Conservation (phyloP, 1,140 invertebrate genomes). For the Tetranychus urticae region DNA sequence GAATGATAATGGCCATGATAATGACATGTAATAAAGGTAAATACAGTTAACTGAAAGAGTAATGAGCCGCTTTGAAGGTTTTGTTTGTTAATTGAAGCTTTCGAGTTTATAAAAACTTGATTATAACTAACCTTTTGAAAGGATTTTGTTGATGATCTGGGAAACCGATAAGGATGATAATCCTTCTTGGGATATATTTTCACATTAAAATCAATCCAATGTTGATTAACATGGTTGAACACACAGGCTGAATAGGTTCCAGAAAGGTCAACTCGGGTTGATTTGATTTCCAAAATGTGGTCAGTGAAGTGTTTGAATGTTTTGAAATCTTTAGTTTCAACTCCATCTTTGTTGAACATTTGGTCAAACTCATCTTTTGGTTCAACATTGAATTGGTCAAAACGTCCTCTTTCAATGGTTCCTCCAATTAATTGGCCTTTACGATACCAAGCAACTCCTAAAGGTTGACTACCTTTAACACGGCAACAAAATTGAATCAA, state of each 20-base stretch:
- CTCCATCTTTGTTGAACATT: too few relatives aligned
- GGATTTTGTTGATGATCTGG: too few relatives aligned
- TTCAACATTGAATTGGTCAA: background rate
- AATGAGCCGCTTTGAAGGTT: too few relatives aligned
- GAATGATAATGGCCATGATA: too few relatives aligned
- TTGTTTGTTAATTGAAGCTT: too few relatives aligned
- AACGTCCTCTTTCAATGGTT: background rate
- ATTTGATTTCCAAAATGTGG: constrained; percentile 10
- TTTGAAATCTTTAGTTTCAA: background rate
- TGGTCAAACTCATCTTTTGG: too few relatives aligned
- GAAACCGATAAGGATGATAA: too few relatives aligned
- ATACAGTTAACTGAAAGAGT: too few relatives aligned
- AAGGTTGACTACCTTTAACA: constrained; percentile 2
- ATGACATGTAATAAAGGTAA: too few relatives aligned
- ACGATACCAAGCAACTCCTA: constrained; percentile 7
- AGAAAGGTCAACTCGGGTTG: constrained; percentile 6
- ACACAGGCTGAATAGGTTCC: constrained; percentile 13
- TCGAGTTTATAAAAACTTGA: too few relatives aligned
- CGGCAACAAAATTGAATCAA: constrained; percentile 5
- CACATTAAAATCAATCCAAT: constrained; percentile 12
- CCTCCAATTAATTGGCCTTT: background rate
- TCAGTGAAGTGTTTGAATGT: constrained; percentile 3
- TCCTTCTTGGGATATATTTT: background rate
- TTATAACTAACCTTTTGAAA: too few relatives aligned
- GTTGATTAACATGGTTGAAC: constrained; percentile 12